Conservation (phyloP, 2,113 vertebrate genomes). For the Neolamprologus devosi region DNA sequence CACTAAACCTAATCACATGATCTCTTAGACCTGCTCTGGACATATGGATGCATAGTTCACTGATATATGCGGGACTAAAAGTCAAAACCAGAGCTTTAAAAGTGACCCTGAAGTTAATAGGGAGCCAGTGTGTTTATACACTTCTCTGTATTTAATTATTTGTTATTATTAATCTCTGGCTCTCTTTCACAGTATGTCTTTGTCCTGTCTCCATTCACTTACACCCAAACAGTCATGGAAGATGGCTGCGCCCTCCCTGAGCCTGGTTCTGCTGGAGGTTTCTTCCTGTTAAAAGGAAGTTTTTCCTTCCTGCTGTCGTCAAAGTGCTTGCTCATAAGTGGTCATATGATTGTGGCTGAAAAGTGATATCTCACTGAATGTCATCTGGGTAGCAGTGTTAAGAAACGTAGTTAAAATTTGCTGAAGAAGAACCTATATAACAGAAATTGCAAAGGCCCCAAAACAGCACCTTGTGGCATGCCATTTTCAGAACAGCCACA, state of each 20-base stretch:
- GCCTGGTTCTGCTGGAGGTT: neutral
- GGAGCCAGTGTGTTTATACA: neutral
- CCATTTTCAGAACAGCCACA: neutral
- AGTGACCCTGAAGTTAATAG: neutral
- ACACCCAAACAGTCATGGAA: neutral
- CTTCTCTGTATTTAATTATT: neutral
- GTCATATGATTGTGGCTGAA: neutral
- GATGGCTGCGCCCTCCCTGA: accelerated
- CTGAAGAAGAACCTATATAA: neutral
- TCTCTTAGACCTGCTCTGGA: neutral
- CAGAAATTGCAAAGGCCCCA: neutral
- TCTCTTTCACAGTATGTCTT: neutral
- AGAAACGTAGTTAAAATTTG: neutral
- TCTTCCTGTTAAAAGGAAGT: accelerated
- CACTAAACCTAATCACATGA: neutral
- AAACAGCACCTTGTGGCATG: neutral
- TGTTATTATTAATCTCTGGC: neutral
- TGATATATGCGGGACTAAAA: neutral
- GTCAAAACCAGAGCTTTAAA: neutral
- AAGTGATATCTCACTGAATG: neutral
- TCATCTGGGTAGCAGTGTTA: neutral
- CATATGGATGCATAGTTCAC: neutral
- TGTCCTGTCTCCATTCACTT: neutral
- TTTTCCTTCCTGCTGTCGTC: neutral
- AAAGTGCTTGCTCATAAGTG: neutral